Evolutionary conservation across 2,797 vertebrate genomes (phyloP).

Genomic region (Carduelis carduelis): DNA sequence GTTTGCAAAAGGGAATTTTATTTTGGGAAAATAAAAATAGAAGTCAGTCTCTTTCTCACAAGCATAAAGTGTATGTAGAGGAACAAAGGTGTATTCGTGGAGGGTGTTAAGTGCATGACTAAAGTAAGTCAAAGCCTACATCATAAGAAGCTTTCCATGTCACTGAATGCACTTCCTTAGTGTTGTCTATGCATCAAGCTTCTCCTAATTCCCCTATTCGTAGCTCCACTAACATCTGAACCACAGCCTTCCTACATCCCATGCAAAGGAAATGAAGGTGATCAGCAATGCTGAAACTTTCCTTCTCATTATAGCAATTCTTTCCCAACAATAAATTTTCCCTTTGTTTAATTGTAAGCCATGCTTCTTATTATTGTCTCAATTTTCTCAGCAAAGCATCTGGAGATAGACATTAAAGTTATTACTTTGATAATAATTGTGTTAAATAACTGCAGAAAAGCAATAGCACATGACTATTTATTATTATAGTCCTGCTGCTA

Average conservation of each 20-base stretch:
- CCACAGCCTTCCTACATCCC: not conserved
- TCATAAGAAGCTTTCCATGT: not conserved
- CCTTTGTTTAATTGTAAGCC: not conserved
- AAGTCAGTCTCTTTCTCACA: not conserved
- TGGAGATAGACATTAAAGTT: not conserved
- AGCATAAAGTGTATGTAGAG: not conserved
- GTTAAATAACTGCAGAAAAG: constrained; percentile 36
- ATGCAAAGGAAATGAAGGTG: not conserved
- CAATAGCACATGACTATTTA: constrained; percentile 6
- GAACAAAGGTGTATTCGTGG: not conserved
- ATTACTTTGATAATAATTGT: constrained; percentile 22
- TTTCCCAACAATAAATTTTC: not conserved
- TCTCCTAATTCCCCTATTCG: not conserved
- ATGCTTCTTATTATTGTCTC: not conserved
- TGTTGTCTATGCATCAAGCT: not conserved
- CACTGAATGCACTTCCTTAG: not conserved
- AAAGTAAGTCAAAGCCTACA: not conserved
- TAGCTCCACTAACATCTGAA: not conserved
- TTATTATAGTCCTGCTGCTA: constrained; percentile 3
- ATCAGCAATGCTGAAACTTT: not conserved
- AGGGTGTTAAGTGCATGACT: not conserved
- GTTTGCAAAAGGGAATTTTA: not conserved
- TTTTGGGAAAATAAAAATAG: not conserved
- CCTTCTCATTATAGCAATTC: not conserved
- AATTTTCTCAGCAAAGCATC: constrained; percentile 13